Percentiles rank a stretch among this genome's conserved stretches.
phyloP scores from a whole-genome alignment of 2,888 invertebrate species.

The Graphium colonna region DNA sequence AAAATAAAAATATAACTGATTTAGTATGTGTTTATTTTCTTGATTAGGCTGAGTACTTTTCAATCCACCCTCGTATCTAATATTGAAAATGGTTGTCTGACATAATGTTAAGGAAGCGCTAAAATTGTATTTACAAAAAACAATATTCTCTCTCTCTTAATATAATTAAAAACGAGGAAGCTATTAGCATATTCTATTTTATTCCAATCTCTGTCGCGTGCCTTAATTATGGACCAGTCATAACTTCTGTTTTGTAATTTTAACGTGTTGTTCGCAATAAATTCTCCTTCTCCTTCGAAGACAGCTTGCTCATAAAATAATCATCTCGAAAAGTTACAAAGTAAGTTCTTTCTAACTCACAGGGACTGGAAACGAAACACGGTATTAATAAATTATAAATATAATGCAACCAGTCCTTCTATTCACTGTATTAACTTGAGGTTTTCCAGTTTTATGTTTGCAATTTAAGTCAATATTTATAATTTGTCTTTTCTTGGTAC shows the following conservation, averaged over 20 bases:
- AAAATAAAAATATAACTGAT: too few relatives aligned
- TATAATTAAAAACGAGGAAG: conserved; percentile 1
- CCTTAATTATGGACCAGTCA: conserved; percentile 1
- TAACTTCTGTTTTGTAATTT: conserved; percentile 1
- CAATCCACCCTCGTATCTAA: too few relatives aligned
- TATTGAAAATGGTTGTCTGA: too few relatives aligned
- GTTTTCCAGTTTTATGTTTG: too few relatives aligned
- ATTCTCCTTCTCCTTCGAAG: conserved; percentile 11
- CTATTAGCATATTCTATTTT: neutral
- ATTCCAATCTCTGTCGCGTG: conserved; percentile 1
- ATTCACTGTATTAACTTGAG: neutral
- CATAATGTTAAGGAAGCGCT: too few relatives aligned
- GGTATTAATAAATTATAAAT: conserved; percentile 16
- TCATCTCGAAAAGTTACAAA: conserved; percentile 20
- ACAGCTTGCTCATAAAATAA: conserved; percentile 19
- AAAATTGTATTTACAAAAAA: too few relatives aligned
- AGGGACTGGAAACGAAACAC: conserved; percentile 12
- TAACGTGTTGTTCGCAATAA: conserved; percentile 8
- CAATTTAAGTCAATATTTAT: too few relatives aligned
- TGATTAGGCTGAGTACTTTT: too few relatives aligned
- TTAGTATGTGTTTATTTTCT: conserved; percentile 10
- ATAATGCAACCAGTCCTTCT: conserved; percentile 7
- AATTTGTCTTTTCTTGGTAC: too few relatives aligned
- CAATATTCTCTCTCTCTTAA: conserved; percentile 10
- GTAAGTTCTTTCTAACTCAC: conserved; percentile 18